These are phyloP conservation scores for Biston stratarius DNA, from an alignment of 2,888 invertebrate genomes.

Conservation along the genomic window DNA sequence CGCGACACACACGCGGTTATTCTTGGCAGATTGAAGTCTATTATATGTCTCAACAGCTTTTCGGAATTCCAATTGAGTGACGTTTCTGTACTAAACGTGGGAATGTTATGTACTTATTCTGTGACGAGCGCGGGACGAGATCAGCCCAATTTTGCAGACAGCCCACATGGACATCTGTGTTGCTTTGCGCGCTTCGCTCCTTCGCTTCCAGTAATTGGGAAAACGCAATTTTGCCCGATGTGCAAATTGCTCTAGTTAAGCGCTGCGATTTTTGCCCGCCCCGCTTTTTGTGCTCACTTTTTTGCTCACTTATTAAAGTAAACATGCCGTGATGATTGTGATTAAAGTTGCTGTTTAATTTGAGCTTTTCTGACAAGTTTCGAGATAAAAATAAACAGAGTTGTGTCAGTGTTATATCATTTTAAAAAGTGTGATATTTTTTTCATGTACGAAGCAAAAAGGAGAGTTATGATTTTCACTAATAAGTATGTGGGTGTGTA, in stretches of 20 bases:
- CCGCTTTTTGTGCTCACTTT: constrained; percentile 33
- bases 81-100: neutral
- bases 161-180: constrained; percentile 38
- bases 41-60: too few species aligned
- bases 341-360: constrained; percentile 21
- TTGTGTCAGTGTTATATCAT: neutral
- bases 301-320: constrained; percentile 26
- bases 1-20: neutral
- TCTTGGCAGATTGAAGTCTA: neutral
- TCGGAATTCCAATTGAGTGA: neutral
- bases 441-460: too few species aligned
- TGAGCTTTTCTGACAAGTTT: constrained; percentile 8
- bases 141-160: constrained; percentile 38
- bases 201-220: constrained; percentile 41
- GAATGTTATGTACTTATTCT: neutral
- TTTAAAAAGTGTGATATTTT: too few species aligned
- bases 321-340: constrained; percentile 23
- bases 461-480: too few species aligned
- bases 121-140: constrained; percentile 29
- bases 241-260: constrained; percentile 46
- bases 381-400: neutral
- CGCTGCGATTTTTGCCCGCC: constrained; percentile 36
- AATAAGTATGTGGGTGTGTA: too few species aligned
- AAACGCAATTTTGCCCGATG: constrained; percentile 44
- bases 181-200: constrained; percentile 26